A percentile compares a stretch with the other conserved stretches of the same genome.
These are phyloP conservation scores for Acanthoscelides obtectus DNA, from an alignment of 2,888 invertebrate genomes.

Conservation along the genomic window DNA sequence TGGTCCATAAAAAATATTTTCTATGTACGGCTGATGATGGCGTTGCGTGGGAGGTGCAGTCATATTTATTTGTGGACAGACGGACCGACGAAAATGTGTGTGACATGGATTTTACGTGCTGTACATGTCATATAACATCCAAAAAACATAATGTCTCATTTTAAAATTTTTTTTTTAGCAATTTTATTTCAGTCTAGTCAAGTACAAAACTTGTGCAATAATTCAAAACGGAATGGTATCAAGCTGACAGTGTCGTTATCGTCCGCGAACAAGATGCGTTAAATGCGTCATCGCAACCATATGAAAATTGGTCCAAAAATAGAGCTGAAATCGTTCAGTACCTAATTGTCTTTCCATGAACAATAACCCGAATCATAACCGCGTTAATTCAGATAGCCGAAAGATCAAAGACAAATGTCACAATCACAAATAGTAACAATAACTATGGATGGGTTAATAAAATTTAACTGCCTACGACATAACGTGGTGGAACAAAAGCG, in stretches of 20 bases:
- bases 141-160: too few species aligned
- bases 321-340: not conserved
- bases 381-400: not conserved
- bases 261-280: not conserved
- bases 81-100: too few species aligned
- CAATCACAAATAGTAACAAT: not conserved
- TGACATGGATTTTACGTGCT: too few species aligned
- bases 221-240: too few species aligned
- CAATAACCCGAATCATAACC: not conserved
- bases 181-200: too few species aligned
- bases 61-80: too few species aligned
- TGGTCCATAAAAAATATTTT: too few species aligned
- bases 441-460: not conserved
- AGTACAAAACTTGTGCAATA: too few species aligned
- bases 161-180: too few species aligned
- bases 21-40: too few species aligned
- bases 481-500: constrained; percentile 1
- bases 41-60: too few species aligned
- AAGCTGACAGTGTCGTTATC: not conserved
- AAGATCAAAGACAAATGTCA: not conserved
- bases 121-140: too few species aligned
- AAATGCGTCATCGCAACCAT: not conserved
- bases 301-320: not conserved
- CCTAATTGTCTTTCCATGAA: not conserved
- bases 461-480: not conserved